Evolutionary conservation across 1,140 invertebrate species (phyloP).

Genomic region (Marisa cornuarietis): DNA sequence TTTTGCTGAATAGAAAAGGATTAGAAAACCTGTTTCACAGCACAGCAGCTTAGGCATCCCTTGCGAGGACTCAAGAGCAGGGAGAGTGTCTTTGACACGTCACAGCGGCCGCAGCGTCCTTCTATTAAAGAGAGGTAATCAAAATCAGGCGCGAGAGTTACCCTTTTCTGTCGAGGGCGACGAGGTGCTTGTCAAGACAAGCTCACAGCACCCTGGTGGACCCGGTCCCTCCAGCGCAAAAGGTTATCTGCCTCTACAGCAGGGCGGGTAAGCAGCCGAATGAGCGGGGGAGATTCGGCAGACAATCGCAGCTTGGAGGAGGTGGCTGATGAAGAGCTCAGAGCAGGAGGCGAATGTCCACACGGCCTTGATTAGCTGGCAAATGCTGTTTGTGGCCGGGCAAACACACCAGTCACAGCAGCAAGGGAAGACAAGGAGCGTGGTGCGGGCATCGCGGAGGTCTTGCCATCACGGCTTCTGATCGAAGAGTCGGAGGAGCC

Average conservation of each 20-base stretch:
- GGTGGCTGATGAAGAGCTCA: constrained; percentile 6
- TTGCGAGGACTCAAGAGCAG: no score
- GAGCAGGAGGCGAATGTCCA: neutral
- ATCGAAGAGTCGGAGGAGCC: neutral
- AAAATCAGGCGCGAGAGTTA: no score
- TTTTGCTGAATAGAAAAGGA: no score
- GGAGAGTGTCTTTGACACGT: no score
- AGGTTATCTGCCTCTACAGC: constrained; percentile 2
- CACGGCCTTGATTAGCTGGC: constrained; percentile 15
- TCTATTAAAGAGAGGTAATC: no score
- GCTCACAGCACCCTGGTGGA: neutral
- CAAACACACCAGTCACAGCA: constrained; percentile 1
- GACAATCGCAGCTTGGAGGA: constrained; percentile 2
- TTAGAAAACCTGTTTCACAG: no score
- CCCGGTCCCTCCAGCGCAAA: neutral
- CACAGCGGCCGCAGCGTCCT: no score
- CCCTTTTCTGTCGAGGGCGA: no score
- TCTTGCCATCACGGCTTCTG: neutral
- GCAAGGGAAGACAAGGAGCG: neutral
- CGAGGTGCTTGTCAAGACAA: neutral
- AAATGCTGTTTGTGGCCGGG: constrained; percentile 8
- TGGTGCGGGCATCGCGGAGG: neutral
- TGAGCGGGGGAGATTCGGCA: neutral
- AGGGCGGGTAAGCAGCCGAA: neutral
- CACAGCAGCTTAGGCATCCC: no score